phyloP scores from a whole-genome alignment of 1,140 invertebrate genomes.

The Pantala flavescens region DNA sequence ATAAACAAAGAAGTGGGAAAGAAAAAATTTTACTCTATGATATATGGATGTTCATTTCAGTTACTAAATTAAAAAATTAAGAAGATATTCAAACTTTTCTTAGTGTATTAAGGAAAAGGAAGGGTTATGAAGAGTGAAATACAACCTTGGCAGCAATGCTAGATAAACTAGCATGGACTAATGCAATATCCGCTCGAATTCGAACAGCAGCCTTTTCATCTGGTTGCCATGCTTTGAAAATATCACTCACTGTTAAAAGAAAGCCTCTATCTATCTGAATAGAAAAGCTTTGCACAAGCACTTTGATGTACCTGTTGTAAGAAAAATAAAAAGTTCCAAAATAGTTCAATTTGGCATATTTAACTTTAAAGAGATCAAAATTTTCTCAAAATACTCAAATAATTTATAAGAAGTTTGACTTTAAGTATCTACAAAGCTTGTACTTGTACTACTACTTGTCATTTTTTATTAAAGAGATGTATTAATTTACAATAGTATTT shows the following conservation, averaged over 20 bases:
- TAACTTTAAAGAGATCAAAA: background rate
- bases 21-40: background rate
- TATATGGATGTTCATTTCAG: background rate
- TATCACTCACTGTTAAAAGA: slow-evolving; percentile 49
- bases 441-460: no score
- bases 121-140: no score
- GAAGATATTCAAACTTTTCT: no score
- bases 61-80: no score
- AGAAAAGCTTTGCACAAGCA: slow-evolving; percentile 59
- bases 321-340: slow-evolving; percentile 15
- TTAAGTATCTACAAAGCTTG: no score
- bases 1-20: background rate
- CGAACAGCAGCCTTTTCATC: slow-evolving; percentile 42
- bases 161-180: slow-evolving; percentile 45
- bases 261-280: slow-evolving; percentile 66
- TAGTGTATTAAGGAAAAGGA: no score
- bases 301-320: slow-evolving; percentile 49
- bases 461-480: no score
- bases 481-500: no score
- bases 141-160: slow-evolving; percentile 33
- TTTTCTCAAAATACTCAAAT: no score
- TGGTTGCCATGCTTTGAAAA: slow-evolving; percentile 43
- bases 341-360: background rate
- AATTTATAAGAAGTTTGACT: no score
- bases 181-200: slow-evolving; percentile 44